A percentile compares a stretch with the other conserved stretches of the same genome.
Evolutionary conservation across 2,113 vertebrate species (phyloP).

Genomic region (Sander vitreus): DNA sequence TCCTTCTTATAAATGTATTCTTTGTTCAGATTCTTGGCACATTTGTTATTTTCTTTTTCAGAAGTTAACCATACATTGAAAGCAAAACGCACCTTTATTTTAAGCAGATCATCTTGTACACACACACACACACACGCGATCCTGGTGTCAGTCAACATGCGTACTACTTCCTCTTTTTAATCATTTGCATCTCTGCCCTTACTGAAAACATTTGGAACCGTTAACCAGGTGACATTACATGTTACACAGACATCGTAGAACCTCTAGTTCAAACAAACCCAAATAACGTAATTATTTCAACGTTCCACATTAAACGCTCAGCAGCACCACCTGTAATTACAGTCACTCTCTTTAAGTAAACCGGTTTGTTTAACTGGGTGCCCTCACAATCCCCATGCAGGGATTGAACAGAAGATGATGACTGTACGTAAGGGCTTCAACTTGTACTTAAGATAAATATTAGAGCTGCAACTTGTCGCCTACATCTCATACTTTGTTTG

Average conservation of each 20-base stretch:
- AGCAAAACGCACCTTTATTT: too few species aligned
- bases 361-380: neutral
- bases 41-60: too few species aligned
- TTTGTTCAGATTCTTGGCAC: neutral
- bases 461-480: neutral
- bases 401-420: neutral
- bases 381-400: neutral
- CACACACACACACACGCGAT: constrained; percentile 10
- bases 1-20: neutral
- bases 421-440: neutral
- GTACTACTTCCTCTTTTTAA: constrained; percentile 33
- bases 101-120: neutral
- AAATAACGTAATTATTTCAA: neutral
- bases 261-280: neutral
- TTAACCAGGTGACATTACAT: neutral
- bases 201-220: neutral
- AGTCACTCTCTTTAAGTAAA: neutral
- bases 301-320: neutral
- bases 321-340: neutral
- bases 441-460: neutral
- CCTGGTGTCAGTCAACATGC: constrained; percentile 3
- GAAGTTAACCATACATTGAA: too few species aligned
- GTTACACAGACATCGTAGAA: neutral
- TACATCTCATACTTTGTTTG: neutral
- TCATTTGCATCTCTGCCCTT: constrained; percentile 41